These are phyloP conservation scores for Plutomurus gul DNA, from an alignment of 1,140 invertebrate genomes.

Conservation along the genomic window DNA sequence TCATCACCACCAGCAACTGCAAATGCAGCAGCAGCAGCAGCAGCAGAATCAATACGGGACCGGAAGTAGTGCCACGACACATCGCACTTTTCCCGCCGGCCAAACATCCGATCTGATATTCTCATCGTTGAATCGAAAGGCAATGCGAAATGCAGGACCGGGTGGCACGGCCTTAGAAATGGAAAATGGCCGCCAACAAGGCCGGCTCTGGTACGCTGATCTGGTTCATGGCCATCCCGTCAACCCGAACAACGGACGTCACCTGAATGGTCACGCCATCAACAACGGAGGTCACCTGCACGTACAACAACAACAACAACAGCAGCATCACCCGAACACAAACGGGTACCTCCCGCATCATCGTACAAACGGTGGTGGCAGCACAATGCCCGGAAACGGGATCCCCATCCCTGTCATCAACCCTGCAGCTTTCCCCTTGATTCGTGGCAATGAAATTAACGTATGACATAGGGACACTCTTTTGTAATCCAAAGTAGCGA, in stretches of 20 bases:
- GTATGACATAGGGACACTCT: conserved; percentile 45
- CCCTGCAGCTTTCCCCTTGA: conserved; percentile 43
- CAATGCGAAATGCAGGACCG: neutral
- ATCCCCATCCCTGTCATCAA: conserved; percentile 30
- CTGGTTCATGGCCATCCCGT: conserved; percentile 42
- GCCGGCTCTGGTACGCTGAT: conserved; percentile 48
- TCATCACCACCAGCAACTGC: conserved; percentile 36
- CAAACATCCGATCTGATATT: conserved; percentile 53
- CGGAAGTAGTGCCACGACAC: conserved; percentile 49
- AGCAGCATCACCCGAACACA: conserved; percentile 11
- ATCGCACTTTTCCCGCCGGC: conserved; percentile 52
- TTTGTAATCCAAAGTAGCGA: neutral
- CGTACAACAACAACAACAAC: conserved; percentile 20
- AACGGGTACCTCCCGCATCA: conserved; percentile 36
- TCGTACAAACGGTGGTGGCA: conserved; percentile 20
- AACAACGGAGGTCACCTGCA: neutral
- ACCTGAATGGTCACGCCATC: conserved; percentile 26
- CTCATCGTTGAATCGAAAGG: conserved; percentile 49
- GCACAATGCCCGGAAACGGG: neutral
- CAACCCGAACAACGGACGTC: conserved; percentile 26
- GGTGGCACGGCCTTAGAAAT: neutral
- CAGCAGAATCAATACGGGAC: conserved; percentile 35
- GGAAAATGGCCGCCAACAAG: conserved; percentile 4
- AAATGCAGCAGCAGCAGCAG: conserved; percentile 12
- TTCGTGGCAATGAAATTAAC: conserved; percentile 52